These are phyloP conservation scores for Syrmaticus mikado DNA, from an alignment of 2,113 vertebrate species.

Conservation along the genomic window DNA sequence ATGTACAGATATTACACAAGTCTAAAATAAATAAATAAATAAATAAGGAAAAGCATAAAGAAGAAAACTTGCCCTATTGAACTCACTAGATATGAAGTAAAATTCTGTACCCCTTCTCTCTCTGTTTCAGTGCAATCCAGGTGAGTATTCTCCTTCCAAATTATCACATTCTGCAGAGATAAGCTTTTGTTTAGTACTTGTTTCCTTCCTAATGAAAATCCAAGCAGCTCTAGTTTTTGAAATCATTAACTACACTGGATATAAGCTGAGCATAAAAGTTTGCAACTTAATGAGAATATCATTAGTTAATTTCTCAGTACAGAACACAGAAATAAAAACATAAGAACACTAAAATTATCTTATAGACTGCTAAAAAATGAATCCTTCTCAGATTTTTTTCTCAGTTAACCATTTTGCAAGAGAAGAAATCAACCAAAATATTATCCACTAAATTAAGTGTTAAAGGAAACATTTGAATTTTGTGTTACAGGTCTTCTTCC, in stretches of 20 bases:
- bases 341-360: neutral
- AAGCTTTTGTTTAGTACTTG: neutral
- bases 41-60: neutral
- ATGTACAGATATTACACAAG: neutral
- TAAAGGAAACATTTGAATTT: neutral
- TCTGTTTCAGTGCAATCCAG: neutral
- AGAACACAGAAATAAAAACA: neutral
- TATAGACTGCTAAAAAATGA: neutral
- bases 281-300: neutral
- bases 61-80: neutral
- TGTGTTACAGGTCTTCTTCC: neutral
- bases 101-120: neutral
- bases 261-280: neutral
- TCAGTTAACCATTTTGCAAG: neutral
- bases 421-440: neutral
- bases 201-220: neutral
- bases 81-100: neutral
- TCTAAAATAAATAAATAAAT: too few species aligned
- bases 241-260: neutral
- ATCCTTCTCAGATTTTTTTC: neutral
- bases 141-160: neutral
- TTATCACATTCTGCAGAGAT: neutral
- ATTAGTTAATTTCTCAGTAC: neutral
- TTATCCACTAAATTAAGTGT: neutral
- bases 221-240: neutral